Evolutionary conservation across 2,888 invertebrate genomes (phyloP), one percentile per base, ranked within the genome.

Genomic region (Eucera pruinosa): DNA sequence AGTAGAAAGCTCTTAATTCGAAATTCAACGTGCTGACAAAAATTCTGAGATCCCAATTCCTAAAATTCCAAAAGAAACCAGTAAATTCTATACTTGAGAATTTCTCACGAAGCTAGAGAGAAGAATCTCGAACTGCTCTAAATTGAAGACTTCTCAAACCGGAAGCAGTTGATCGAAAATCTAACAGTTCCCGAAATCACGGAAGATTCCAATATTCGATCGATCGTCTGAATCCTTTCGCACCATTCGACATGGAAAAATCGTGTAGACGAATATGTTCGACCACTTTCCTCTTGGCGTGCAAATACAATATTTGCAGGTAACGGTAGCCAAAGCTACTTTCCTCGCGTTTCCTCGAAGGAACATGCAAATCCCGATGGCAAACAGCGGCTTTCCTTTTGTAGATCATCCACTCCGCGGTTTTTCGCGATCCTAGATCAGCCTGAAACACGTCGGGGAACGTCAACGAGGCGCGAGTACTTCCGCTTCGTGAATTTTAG

Each of bases 231-330:
- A 30, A 54, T 45, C 20, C 9, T 18, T n/a, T 11, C 50, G 7
- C 30, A 13, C 25, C 18, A 20, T 50, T 18, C 48, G 41, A 62
- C 66, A 72, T 43, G 36, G 55, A 62, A 67, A 71, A 69, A 67
- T 71, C 52, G 58, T 39, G 72, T 65, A 43, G 69, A 47, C 41
- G 30, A 18, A n/a, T n/a, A 57, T 25, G 48, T 30, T 39, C 60
- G 25, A 23, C 54, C 47, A 62, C 78, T 72, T 60, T 33, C 61
- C 27, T 50, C 55, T 50, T 54, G 52, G 57, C 41, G 65, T 11
- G 61, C 83, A 83, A n/a, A n/a, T n/a, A n/a, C n/a, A 83, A 83
- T 83, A 81, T 83, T 83, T 83, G 81, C 55, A n/a, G 68, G n/a
- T n/a, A n/a, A n/a, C n/a, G n/a, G n/a, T n/a, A n/a, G n/a, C n/a